phyloP scores from a whole-genome alignment of 2,888 invertebrate species.

The Caenorhabditis drosophilae region DNA sequence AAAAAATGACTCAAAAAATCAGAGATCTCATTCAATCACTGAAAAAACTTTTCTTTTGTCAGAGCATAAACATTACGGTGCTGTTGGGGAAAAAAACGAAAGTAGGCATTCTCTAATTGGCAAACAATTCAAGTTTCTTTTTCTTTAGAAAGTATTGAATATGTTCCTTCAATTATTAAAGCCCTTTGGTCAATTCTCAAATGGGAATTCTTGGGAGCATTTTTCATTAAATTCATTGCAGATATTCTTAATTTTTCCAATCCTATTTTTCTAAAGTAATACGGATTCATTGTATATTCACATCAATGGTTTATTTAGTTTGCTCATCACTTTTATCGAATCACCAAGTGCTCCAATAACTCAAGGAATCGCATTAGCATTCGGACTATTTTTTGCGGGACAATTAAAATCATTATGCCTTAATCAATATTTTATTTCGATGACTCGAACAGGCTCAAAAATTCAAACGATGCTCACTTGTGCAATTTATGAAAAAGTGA shows the following conservation, averaged over 20 bases:
- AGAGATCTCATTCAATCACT: not conserved
- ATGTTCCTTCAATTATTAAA: constrained; percentile 56
- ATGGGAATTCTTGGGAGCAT: constrained; percentile 60
- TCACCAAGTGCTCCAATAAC: constrained; percentile 55
- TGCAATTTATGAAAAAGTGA: constrained; percentile 69
- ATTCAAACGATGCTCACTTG: constrained; percentile 62
- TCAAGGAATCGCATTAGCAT: constrained; percentile 57
- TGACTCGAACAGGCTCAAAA: constrained; percentile 60
- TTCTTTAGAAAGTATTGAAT: too few relatives aligned
- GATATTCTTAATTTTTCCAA: constrained; percentile 64
- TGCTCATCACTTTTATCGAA: constrained; percentile 63
- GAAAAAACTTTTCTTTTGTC: constrained; percentile 29
- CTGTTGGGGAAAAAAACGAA: constrained; percentile 1
- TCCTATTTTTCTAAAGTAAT: constrained; percentile 63
- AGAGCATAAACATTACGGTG: constrained; percentile 29
- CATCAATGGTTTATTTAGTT: too few relatives aligned
- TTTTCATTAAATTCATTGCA: constrained; percentile 57
- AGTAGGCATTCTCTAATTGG: not conserved
- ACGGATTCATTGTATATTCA: too few relatives aligned
- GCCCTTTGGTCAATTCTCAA: constrained; percentile 58
- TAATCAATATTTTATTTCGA: constrained; percentile 57
- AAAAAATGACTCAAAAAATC: constrained; percentile 15
- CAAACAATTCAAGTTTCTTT: too few relatives aligned
- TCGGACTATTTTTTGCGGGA: constrained; percentile 54
- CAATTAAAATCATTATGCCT: constrained; percentile 42